Percentiles rank a stretch among this genome's conserved stretches.
phyloP scores from a whole-genome alignment of 1,140 invertebrate species.

The Pogonus chalceus region DNA sequence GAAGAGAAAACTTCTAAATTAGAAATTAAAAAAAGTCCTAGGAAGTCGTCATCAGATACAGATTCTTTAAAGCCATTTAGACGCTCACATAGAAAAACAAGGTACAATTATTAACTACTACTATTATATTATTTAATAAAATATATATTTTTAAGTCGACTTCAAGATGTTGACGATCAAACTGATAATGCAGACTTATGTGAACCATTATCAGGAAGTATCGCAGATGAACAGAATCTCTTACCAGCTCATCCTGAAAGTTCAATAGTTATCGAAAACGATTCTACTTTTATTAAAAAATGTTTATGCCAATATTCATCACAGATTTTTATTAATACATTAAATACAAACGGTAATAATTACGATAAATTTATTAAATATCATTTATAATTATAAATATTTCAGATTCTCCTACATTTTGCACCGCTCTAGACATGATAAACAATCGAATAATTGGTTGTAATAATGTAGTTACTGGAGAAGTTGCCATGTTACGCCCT shows the following conservation, averaged over 20 bases:
- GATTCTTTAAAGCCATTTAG: neutral
- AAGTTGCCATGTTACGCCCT: constrained; percentile 52
- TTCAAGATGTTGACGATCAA: neutral
- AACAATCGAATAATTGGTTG: constrained; percentile 29
- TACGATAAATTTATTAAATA: neutral
- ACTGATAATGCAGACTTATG: neutral
- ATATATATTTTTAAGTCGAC: neutral
- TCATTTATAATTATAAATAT: neutral
- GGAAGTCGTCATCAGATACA: neutral
- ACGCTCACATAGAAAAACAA: neutral
- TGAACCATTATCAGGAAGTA: neutral
- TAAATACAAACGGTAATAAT: neutral
- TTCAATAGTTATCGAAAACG: constrained; percentile 11
- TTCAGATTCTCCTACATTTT: constrained; percentile 15
- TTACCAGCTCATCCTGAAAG: constrained; percentile 16
- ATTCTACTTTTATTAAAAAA: neutral
- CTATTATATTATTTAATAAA: neutral
- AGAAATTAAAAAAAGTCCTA: neutral
- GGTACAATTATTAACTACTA: neutral
- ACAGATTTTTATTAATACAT: neutral
- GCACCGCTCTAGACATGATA: constrained; percentile 28
- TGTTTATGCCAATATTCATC: constrained; percentile 1
- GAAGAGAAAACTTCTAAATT: neutral
- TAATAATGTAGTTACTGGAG: constrained; percentile 22
- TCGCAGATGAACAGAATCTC: constrained; percentile 11